Percentiles rank a stretch among this genome's conserved stretches.
phyloP scores from a whole-genome alignment of 2,888 invertebrate species.

The Meteorus colon region DNA sequence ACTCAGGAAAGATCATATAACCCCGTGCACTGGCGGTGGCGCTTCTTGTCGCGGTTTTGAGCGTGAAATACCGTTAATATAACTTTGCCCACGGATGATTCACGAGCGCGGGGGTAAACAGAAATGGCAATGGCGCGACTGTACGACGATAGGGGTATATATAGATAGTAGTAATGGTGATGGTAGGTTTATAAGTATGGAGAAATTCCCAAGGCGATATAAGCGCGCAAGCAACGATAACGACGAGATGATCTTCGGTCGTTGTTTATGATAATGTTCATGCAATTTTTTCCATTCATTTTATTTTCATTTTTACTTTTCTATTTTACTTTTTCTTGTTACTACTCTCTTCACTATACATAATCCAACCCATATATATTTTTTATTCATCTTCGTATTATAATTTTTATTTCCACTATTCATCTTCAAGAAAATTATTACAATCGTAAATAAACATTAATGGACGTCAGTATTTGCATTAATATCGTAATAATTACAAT shows the following conservation, averaged over 20 bases:
- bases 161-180: not conserved
- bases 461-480: no score
- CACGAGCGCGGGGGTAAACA: conserved; percentile 48
- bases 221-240: conserved; percentile 43
- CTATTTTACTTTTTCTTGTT: not conserved
- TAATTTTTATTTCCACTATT: no score
- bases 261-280: conserved; percentile 50
- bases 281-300: conserved; percentile 38
- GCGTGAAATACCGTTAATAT: conserved; percentile 66
- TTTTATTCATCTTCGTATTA: no score
- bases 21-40: conserved; percentile 20
- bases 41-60: conserved; percentile 48
- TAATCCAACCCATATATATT: no score
- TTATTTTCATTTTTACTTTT: conserved; percentile 19
- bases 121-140: conserved; percentile 22
- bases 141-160: not conserved
- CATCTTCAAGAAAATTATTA: no score
- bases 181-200: not conserved
- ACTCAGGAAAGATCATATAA: not conserved
- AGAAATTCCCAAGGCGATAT: not conserved
- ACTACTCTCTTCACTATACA: no score
- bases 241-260: conserved; percentile 50
- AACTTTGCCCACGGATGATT: conserved; percentile 63
- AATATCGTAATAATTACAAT: no score
- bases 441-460: no score